phyloP scores from a whole-genome alignment of 2,888 invertebrate genomes.

The Uloborus plumipes region DNA sequence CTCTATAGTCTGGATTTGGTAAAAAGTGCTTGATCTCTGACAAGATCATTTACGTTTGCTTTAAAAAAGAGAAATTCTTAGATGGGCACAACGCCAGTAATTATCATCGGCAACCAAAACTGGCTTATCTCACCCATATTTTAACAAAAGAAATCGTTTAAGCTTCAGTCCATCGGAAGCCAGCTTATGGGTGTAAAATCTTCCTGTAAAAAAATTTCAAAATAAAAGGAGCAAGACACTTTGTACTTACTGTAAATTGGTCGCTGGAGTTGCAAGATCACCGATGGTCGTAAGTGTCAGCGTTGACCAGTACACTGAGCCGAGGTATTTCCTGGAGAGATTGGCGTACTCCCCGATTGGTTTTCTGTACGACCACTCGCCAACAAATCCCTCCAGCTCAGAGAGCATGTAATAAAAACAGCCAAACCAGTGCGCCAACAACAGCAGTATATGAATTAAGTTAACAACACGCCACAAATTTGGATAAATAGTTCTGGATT shows the following conservation, averaged over 20 bases:
- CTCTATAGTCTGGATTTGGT: too few relatives aligned
- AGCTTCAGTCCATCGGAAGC: too few relatives aligned
- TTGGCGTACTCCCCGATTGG: slow-evolving; percentile 86
- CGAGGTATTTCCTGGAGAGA: slow-evolving; percentile 91
- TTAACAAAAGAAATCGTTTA: too few relatives aligned
- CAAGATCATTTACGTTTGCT: too few relatives aligned
- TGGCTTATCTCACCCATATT: too few relatives aligned
- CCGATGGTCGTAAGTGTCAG: slow-evolving; percentile 95
- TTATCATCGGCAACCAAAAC: too few relatives aligned
- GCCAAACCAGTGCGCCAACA: slow-evolving; percentile 97
- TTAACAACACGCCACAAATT: slow-evolving; percentile 96
- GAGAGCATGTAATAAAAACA: slow-evolving; percentile 96
- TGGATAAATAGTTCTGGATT: slow-evolving; percentile 94
- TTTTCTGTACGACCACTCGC: slow-evolving; percentile 72
- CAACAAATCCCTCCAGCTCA: slow-evolving; percentile 87
- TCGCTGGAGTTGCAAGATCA: slow-evolving; percentile 94
- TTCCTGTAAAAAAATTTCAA: too few relatives aligned
- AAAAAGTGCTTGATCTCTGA: too few relatives aligned
- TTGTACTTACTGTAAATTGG: slow-evolving; percentile 92
- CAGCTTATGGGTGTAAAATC: too few relatives aligned
- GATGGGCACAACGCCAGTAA: too few relatives aligned
- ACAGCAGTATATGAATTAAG: slow-evolving; percentile 92
- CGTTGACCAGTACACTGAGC: slow-evolving; percentile 96
- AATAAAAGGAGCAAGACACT: background rate
- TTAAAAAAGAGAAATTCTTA: too few relatives aligned